Evolutionary conservation across 2,888 invertebrate species (phyloP).

Genomic region (Noctuana brunneofusca): DNA sequence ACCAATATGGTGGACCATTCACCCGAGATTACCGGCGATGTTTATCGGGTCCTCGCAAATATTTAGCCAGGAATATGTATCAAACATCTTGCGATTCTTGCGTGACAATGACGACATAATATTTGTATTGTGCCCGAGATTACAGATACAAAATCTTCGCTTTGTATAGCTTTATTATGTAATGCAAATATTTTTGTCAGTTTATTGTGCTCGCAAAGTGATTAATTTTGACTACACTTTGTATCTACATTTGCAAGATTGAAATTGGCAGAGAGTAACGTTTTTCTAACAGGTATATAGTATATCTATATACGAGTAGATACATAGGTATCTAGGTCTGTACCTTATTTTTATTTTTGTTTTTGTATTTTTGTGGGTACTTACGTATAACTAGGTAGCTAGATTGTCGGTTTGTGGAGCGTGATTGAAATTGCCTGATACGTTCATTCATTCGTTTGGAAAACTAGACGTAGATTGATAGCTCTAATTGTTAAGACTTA

Average conservation of each 20-base stretch:
- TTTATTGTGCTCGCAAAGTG: slow-evolving; percentile 28
- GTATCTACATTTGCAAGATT: slow-evolving; percentile 10
- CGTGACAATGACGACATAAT: slow-evolving; percentile 70
- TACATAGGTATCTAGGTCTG: no score
- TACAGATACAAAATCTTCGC: slow-evolving; percentile 52
- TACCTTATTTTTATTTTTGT: no score
- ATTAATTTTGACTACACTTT: slow-evolving; percentile 18
- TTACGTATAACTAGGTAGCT: no score
- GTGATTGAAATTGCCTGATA: no score
- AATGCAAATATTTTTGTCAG: slow-evolving; percentile 55
- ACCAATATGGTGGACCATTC: slow-evolving; percentile 64
- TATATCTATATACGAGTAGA: no score
- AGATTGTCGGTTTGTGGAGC: no score
- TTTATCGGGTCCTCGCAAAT: slow-evolving; percentile 73
- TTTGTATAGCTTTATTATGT: slow-evolving; percentile 51
- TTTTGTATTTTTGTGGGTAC: no score
- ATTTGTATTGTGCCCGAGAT: slow-evolving; percentile 61
- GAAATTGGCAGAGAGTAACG: background rate
- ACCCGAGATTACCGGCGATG: slow-evolving; percentile 69
- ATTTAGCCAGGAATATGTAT: slow-evolving; percentile 53
- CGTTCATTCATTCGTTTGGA: no score
- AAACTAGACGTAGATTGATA: no score
- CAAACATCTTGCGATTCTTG: slow-evolving; percentile 55
- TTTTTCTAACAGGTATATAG: no score
- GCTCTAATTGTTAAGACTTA: no score